Base-by-base conservation (phyloP, 2,888 invertebrate species). In the Acanthosoma haemorrhoidale region DNA sequence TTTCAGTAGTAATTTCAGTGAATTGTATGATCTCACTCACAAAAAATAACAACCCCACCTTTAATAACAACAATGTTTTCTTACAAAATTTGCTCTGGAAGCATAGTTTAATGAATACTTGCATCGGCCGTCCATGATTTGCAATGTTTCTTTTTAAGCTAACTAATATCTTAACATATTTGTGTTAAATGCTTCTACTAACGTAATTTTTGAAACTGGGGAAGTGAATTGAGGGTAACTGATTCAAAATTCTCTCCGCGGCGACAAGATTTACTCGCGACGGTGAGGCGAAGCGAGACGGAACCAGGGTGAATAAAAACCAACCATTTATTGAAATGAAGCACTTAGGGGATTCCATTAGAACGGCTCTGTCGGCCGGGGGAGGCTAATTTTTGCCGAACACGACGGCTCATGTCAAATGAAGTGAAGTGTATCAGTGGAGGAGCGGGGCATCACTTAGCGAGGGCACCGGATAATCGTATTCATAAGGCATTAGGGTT, bases 301-400 rank as follows among this genome's bases (percentile, higher is more conserved):
- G 32, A 32, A 31, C 25, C 38, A 29, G 38, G 39, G 38, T 63
- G 63, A 63, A 63, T 63, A 63, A 63, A 63, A 63, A 63, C 38
- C 63, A 63, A 63, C 38, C 63, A 39, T 63, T 63, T 63, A 63
- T 63, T 63, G 63, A 63, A 63, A 63, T 63, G 63, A 63, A 63
- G 63, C 63, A 63, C 63, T 63, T 39, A 63, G 21, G 15, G 16
- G 8, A 6, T 13, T 21, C 57, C 57, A 57, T 57, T 57, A 57
- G 25, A 57, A 57, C 57, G 57, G 21, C 16, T 11, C 9, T 36
- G 16, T 18, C 11, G 21, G 5, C 31, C 9, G 36, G 36, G 63
- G 39, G 36, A 29, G 25, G 39, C 34, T 32, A 60, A 32, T 60
- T 60, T 60, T 60, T 18, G 38, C 25, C 39, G 25, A n/a, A 36